phyloP scores from a whole-genome alignment of 2,113 vertebrate genomes.

The Corythornis cristatus region DNA sequence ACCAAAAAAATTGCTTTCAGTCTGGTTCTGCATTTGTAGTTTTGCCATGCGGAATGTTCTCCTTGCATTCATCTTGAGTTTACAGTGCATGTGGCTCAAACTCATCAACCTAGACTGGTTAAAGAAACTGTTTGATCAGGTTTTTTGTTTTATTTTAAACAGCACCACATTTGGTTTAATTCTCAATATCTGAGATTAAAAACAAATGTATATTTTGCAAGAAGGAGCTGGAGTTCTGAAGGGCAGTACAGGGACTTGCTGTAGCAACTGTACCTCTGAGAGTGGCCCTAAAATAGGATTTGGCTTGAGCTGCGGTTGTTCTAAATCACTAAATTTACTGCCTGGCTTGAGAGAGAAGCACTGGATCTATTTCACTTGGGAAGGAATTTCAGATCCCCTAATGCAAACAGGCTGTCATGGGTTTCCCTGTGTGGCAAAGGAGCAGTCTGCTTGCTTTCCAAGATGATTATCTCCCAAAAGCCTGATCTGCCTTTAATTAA shows the following conservation, averaged over 20 bases:
- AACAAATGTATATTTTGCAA: accelerated
- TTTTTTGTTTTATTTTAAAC: neutral
- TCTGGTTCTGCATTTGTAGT: neutral
- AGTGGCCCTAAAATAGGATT: neutral
- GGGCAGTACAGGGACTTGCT: neutral
- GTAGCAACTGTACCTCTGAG: neutral
- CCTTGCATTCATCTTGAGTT: accelerated
- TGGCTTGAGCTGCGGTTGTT: neutral
- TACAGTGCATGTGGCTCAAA: neutral
- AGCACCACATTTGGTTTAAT: accelerated
- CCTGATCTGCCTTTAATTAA: neutral
- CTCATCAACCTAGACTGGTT: neutral
- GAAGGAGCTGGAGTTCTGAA: neutral
- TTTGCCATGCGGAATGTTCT: neutral
- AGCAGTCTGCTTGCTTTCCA: neutral
- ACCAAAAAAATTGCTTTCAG: neutral
- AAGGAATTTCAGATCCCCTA: slow-evolving; percentile 10
- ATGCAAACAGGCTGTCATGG: neutral
- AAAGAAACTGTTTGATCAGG: neutral
- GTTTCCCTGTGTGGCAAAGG: neutral
- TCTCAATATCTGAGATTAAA: neutral
- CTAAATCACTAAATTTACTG: slow-evolving; percentile 6
- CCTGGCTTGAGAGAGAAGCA: neutral
- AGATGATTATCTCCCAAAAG: neutral
- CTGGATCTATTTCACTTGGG: neutral